These are phyloP conservation scores for Aphidius ervi DNA, from an alignment of 1,140 invertebrate genomes.

Conservation along the genomic window DNA sequence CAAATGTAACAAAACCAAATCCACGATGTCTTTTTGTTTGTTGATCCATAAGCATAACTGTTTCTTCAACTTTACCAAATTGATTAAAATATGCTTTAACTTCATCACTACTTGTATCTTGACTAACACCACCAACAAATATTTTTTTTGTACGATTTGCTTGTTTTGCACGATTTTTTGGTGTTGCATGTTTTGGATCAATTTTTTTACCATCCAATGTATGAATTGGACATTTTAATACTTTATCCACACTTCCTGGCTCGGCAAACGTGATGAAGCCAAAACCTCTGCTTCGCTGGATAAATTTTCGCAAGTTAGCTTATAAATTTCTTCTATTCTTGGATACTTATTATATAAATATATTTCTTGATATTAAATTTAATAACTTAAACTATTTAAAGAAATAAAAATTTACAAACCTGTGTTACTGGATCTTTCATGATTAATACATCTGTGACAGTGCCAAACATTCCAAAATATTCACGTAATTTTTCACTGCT, in stretches of 20 bases:
- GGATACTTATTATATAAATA: neutral
- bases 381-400: too few relatives aligned
- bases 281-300: conserved; percentile 87
- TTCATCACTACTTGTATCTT: conserved; percentile 86
- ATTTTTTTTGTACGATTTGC: conserved; percentile 88
- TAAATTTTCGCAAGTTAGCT: conserved; percentile 29
- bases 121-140: conserved; percentile 86
- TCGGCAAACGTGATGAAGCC: conserved; percentile 92
- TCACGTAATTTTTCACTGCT: conserved; percentile 84
- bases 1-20: conserved; percentile 90
- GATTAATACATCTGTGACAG: conserved; percentile 86
- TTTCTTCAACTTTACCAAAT: conserved; percentile 88
- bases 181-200: conserved; percentile 88
- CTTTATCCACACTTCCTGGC: conserved; percentile 82
- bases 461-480: conserved; percentile 88
- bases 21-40: conserved; percentile 87
- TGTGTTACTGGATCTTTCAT: conserved; percentile 93
- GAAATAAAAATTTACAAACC: conserved; percentile 55
- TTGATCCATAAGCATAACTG: conserved; percentile 92
- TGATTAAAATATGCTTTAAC: conserved; percentile 88
- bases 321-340: conserved; percentile 1
- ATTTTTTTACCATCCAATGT: conserved; percentile 93
- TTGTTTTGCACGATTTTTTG: conserved; percentile 81
- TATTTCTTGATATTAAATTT: neutral
- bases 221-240: conserved; percentile 84